These are phyloP conservation scores for Caenorhabditis drosophilae DNA, from an alignment of 2,888 invertebrate species.

Conservation along the genomic window DNA sequence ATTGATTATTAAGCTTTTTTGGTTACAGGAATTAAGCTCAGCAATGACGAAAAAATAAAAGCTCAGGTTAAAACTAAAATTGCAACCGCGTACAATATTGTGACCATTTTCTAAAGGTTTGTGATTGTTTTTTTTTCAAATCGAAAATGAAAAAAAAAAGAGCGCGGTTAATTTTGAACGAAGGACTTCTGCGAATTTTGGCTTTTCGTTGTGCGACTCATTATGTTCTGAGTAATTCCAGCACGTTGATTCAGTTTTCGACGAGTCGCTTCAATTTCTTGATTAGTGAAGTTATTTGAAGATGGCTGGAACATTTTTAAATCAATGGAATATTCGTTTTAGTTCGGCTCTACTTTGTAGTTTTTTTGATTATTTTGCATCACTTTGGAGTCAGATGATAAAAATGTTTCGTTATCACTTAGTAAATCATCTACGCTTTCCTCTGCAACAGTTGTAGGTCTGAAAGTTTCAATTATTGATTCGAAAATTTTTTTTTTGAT, in stretches of 20 bases:
- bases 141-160: no score
- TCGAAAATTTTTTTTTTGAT: not conserved
- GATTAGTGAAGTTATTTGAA: no score
- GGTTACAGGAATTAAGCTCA: no score
- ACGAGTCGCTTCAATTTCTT: no score
- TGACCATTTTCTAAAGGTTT: not conserved
- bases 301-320: no score
- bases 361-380: slow-evolving; percentile 28
- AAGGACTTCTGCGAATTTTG: no score
- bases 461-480: not conserved
- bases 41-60: no score
- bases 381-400: not conserved
- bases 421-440: slow-evolving; percentile 23
- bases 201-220: slow-evolving; percentile 20
- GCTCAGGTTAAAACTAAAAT: no score
- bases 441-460: slow-evolving; percentile 37
- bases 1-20: no score
- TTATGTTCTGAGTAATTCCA: slow-evolving; percentile 25
- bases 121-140: not conserved
- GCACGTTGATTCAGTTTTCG: slow-evolving; percentile 12
- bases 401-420: slow-evolving; percentile 8
- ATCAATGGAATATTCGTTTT: no score
- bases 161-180: no score
- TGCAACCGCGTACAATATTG: slow-evolving; percentile 1
- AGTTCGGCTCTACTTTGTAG: slow-evolving; percentile 21